phyloP scores from a whole-genome alignment of 2,797 vertebrate genomes.

The Urophycis tenuis region DNA sequence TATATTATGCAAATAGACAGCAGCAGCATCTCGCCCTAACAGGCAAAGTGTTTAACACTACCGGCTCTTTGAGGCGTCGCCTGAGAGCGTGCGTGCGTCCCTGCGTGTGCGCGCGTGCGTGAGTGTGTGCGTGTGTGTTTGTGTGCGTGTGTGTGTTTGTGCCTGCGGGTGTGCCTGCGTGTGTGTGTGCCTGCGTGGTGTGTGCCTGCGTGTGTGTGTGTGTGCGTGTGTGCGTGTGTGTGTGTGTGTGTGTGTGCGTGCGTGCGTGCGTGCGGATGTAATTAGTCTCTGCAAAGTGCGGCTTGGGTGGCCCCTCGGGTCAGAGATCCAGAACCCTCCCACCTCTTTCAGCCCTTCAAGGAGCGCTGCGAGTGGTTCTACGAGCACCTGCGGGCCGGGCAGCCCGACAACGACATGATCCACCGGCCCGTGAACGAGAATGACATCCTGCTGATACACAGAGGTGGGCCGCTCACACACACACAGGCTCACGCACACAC shows the following conservation, averaged over 20 bases:
- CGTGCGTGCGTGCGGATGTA: slow-evolving; percentile 22
- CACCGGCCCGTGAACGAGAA: slow-evolving; percentile 95
- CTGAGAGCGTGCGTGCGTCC: slow-evolving; percentile 8
- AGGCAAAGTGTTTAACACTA: slow-evolving; percentile 28
- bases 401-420: slow-evolving; percentile 95
- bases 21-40: slow-evolving; percentile 26
- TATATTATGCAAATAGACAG: slow-evolving; percentile 64
- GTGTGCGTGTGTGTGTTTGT: too few relatives aligned
- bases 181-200: too few relatives aligned
- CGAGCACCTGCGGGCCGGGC: slow-evolving; percentile 87
- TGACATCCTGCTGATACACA: slow-evolving; percentile 92
- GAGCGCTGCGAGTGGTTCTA: slow-evolving; percentile 99
- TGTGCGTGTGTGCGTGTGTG: too few relatives aligned
- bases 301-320: slow-evolving; percentile 8
- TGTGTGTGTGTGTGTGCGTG: slow-evolving; percentile 17
- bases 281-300: neutral
- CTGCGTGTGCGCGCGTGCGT: slow-evolving; percentile 24
- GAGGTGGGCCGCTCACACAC: slow-evolving; percentile 71
- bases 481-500: neutral
- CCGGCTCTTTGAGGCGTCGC: slow-evolving; percentile 19
- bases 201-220: too few relatives aligned
- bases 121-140: slow-evolving; percentile 22
- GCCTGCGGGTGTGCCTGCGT: too few relatives aligned
- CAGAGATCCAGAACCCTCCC: slow-evolving; percentile 25
- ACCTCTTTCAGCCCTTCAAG: slow-evolving; percentile 83